Evolutionary conservation across 35 echinoderm and acorn worm genomes (phyloP).

Genomic region (Stichopus chloronotus): DNA sequence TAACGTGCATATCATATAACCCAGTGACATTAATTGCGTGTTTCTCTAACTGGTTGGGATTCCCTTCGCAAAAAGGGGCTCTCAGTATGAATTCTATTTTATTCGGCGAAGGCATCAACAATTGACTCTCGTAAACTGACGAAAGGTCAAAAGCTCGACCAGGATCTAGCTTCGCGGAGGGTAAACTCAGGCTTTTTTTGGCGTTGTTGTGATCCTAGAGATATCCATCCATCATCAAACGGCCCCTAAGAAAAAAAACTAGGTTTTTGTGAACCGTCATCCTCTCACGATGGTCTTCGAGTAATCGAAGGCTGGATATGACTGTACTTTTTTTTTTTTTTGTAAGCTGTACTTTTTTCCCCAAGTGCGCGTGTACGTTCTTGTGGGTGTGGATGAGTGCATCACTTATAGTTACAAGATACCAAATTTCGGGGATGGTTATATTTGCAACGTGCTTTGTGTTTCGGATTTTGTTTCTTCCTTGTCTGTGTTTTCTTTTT

Average conservation of each 20-base stretch:
- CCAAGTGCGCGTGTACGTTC: not conserved
- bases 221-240: slow-evolving; percentile 41
- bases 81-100: slow-evolving; percentile 33
- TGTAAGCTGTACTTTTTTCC: not conserved
- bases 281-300: not conserved
- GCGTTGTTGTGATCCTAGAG: slow-evolving; percentile 23
- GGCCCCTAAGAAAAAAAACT: slow-evolving; percentile 1
- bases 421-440: not conserved
- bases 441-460: not conserved
- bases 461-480: not conserved
- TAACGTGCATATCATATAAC: not conserved
- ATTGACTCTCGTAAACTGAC: slow-evolving; percentile 48
- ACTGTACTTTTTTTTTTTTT: not conserved
- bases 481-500: not conserved
- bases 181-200: not conserved
- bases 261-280: not conserved
- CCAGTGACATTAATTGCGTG: slow-evolving; percentile 14
- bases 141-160: slow-evolving; percentile 37
- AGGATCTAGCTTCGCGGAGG: slow-evolving; percentile 36
- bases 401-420: not conserved
- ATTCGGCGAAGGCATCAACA: slow-evolving; percentile 36
- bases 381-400: not conserved
- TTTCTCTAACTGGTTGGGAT: not conserved
- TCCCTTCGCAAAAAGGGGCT: not conserved
- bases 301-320: not conserved